Evolutionary conservation across 1,140 invertebrate genomes (phyloP), one percentile per base, ranked within the genome.

Genomic region (Meloidogyne chitwoodi): DNA sequence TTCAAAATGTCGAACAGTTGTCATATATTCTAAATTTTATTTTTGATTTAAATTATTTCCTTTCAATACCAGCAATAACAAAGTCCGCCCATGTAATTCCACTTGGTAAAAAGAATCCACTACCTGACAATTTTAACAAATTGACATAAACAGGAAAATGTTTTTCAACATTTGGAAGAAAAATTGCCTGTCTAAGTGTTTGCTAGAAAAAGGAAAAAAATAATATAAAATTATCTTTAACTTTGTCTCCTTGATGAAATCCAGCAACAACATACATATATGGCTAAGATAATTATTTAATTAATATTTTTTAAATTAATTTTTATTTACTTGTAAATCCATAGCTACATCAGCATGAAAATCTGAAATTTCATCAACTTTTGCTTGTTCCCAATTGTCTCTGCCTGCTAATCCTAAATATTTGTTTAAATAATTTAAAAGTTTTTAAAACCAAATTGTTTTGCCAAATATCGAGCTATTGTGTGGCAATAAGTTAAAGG

Each of bases 401-500:
- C 63, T 68, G 8, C 79, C 79, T 16, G 73, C 69, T 14, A 80
- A 29, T 14, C 79, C 77, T 79, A 71, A 29, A 68, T 77, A 38
- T 38, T 38, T 38, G 10, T 38, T 38, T 27, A 38, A 38, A 56
- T 27, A 41, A 31, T 10, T 76, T 27, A 31, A 1, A 12, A 63
- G 12, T 5, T n/a, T 26, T 26, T 14, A 12, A n/a, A 29, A 78
- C 78, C 79, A 38, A 80, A 80, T 56, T 77, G 66, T 44, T 69
- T 41, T 16, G 79, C 79, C 75, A 80, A 67, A 73, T 79, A 80
- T 14, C 79, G 79, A n/a, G 79, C 81, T 48, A 80, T 80, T 68
- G 79, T 69, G 44, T 79, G 71, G 44, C 78, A 79, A 68, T 79
- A 73, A 22, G 72, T 71, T 38, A 79, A 24, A 22, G 68, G 69